These are phyloP conservation scores for Vulpes vulpes DNA, from an alignment of 2,113 vertebrate genomes.

Conservation along the genomic window DNA sequence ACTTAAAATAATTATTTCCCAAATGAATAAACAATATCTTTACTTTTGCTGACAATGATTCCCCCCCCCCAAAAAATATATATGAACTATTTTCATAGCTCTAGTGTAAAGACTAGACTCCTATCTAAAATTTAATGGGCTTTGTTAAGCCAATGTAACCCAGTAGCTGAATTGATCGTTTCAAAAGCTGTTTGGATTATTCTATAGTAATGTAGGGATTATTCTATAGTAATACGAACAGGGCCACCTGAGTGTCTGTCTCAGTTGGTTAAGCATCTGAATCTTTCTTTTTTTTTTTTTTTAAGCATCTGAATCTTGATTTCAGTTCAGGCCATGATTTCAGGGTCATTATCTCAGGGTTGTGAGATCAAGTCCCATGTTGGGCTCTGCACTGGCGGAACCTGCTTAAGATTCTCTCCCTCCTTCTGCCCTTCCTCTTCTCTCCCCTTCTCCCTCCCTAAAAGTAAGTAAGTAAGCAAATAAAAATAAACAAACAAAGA, in stretches of 20 bases:
- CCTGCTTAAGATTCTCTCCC: neutral
- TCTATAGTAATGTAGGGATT: neutral
- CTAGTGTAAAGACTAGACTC: neutral
- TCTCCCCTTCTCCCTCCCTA: neutral
- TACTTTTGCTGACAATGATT: neutral
- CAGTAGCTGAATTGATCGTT: neutral
- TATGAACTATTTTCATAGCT: neutral
- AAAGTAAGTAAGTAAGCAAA: too few species aligned
- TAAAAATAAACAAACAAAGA: neutral
- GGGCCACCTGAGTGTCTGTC: too few species aligned
- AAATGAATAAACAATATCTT: slow-evolving; percentile 9
- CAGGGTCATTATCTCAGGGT: neutral
- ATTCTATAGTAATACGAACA: too few species aligned
- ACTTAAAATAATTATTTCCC: neutral
- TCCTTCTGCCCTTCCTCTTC: neutral
- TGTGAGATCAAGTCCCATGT: neutral
- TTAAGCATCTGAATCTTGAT: neutral
- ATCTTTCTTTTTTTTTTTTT: too few species aligned
- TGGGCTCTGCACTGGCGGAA: neutral
- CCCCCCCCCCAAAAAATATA: neutral
- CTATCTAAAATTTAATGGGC: neutral
- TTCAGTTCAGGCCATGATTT: neutral
- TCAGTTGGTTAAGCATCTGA: too few species aligned
- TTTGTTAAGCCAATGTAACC: neutral
- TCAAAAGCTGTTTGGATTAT: neutral